phyloP scores from a whole-genome alignment of 2,797 vertebrate species.

The Arnoldichthys spilopterus region DNA sequence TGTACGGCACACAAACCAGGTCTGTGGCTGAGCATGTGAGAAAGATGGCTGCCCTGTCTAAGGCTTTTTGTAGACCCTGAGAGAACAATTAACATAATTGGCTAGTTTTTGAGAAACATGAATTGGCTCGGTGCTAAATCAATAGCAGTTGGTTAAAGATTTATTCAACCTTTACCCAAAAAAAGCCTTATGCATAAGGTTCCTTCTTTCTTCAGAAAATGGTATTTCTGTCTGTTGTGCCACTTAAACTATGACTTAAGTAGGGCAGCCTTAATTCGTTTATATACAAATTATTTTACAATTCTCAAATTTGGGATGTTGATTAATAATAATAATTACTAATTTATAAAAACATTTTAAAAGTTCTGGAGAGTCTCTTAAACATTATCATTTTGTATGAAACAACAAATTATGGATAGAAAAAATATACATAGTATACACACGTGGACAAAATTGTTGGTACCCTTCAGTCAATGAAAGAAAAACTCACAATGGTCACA shows the following conservation, averaged over 20 bases:
- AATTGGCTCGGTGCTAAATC: not conserved
- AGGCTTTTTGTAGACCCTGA: constrained; percentile 4
- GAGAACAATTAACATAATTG: not conserved
- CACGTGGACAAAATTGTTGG: too few relatives aligned
- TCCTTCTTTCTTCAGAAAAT: not conserved
- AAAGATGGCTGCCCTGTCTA: not conserved
- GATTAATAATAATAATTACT: too few relatives aligned
- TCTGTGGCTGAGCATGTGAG: not conserved
- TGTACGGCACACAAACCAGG: not conserved
- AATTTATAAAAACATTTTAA: too few relatives aligned
- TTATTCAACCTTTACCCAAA: not conserved
- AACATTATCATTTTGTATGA: too few relatives aligned
- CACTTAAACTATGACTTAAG: not conserved
- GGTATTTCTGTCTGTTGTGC: not conserved
- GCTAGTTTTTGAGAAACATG: not conserved
- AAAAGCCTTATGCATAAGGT: not conserved
- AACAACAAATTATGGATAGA: too few relatives aligned
- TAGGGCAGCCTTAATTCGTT: too few relatives aligned
- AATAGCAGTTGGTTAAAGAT: not conserved
- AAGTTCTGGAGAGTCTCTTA: too few relatives aligned
- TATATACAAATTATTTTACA: too few relatives aligned
- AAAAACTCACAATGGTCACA: not conserved
- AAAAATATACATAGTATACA: too few relatives aligned
- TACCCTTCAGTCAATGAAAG: too few relatives aligned
- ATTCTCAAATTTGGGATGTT: too few relatives aligned